A percentile compares a stretch with the other conserved stretches of the same genome.
Conservation (phyloP, 2,888 invertebrate species). For the Falcaria lacertinaria region DNA sequence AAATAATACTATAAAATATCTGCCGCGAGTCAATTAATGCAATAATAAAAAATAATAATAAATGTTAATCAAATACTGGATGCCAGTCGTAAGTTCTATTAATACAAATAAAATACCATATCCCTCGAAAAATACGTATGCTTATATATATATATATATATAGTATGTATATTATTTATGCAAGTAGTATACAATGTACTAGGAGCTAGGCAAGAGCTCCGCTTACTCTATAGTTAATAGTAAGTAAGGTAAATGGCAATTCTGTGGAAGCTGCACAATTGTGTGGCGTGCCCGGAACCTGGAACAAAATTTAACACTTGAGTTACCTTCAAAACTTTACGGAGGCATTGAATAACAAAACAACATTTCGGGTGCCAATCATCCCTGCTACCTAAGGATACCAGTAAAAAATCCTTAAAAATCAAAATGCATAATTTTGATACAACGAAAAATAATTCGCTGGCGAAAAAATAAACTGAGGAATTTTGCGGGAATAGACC, state of each 20-base stretch:
- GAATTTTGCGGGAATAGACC: too few species aligned
- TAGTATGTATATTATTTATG: slow-evolving; percentile 14
- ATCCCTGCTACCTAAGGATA: too few species aligned
- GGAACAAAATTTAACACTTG: slow-evolving; percentile 30
- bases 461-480: too few species aligned
- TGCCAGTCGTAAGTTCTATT: slow-evolving; percentile 52
- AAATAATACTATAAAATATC: slow-evolving; percentile 54
- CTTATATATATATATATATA: slow-evolving; percentile 40
- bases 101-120: slow-evolving; percentile 56
- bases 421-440: too few species aligned
- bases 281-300: slow-evolving; percentile 39
- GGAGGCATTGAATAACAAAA: too few species aligned
- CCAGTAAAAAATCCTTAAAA: too few species aligned
- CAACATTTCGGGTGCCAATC: too few species aligned
- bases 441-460: too few species aligned
- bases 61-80: slow-evolving; percentile 57
- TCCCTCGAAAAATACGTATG: slow-evolving; percentile 63
- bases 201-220: slow-evolving; percentile 45
- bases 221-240: slow-evolving; percentile 33
- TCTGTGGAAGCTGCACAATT: slow-evolving; percentile 70
- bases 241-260: slow-evolving; percentile 67
- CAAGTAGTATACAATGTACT: slow-evolving; percentile 66
- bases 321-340: too few species aligned
- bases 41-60: slow-evolving; percentile 17
- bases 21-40: slow-evolving; percentile 31